Evolutionary conservation across 2,888 invertebrate genomes (phyloP), one percentile per base, ranked within the genome.

Genomic region (Dicyrtomina minuta): DNA sequence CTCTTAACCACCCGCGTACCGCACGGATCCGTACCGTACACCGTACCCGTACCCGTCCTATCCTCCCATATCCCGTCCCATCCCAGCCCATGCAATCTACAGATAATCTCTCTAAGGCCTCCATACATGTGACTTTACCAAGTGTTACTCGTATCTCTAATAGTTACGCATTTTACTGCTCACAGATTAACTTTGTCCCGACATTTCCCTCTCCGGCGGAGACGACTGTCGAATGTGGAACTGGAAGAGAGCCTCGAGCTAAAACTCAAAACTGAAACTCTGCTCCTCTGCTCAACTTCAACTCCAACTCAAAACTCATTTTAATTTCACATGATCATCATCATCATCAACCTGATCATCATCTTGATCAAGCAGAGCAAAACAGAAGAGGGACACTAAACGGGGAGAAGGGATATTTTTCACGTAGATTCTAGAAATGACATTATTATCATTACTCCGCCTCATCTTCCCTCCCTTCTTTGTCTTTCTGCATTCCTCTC

Each of bases 111-210:
- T 51, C 51, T 20, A 17, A 12, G 17, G 6, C 51, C 51, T 51
- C 51, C 51, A 17, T 20, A 51, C 51, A 51, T 51, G n/a, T n/a
- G 33, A 33, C 33, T 33, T 33, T 22, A 6, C 22, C 3, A 59
- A 59, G 15, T 58, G 58, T 58, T 58, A 33, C 58, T 58, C n/a
- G 33, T 3, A 33, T 33, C 33, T 33, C 26, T 27, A 62, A 49
- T 62, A 62, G 62, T 62, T 62, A 62, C 62, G 62, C 62, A 62
- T 62, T 62, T 62, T 62, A 62, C 49, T 22, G 49, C 49, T 44
- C 49, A 49, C 51, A 62, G 62, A 62, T 62, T 62, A 62, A 62
- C 49, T 62, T 62, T 62, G 62, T 62, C 49, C 17, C 62, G 27
- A 24, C 13, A n/a, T 46, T 46, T 46, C n/a, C 46, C 46, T n/a